Evolutionary conservation across 2,113 vertebrate species (phyloP), one percentile per base, ranked within the genome.

Genomic region (Sterna hirundo): DNA sequence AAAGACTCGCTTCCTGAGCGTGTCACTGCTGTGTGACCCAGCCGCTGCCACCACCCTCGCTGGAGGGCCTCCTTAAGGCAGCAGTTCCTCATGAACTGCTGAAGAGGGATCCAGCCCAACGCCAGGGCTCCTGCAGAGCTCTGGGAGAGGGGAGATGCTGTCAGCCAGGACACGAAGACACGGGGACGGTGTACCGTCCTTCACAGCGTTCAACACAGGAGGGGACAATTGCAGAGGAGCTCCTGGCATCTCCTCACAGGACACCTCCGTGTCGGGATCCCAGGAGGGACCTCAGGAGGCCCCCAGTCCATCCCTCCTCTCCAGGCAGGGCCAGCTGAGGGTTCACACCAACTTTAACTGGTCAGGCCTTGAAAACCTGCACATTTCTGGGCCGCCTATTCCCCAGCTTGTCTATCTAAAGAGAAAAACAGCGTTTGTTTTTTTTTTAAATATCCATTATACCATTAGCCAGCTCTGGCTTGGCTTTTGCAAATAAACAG

Each of bases 401-500:
- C 54, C 34, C 68, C 93, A 62, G 69, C 51, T 25, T 19, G 40
- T 19, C 65, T 16, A 32, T 6, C 38, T 62, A 62, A 49, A 4
- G 52, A 93, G 57, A 29, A 44, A 79, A 92, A 52, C 21, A 14
- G 17, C n/a, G 32, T 55, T 40, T n/a, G n/a, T n/a, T 80, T 57
- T 40, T 80, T 65, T 26, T 62, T 32, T 5, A 21, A 49, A 7
- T 20, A 65, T 13, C 70, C 36, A 9, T 60, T 60, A 79, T n/a
- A 83, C 47, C 61, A 52, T 65, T 78, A 89, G 44, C 40, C 58
- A 69, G 65, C 34, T 87, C 87, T 83, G 72, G 65, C 62, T 76
- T 7, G 25, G 32, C 46, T 94, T 74, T 62, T 58, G 89, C 94
- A 97, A 96, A 94, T 4, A 96, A 93, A 95, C 88, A 94, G 74